Base-by-base conservation (phyloP, 1,140 invertebrate species). In the Aphelenchoides besseyi region DNA sequence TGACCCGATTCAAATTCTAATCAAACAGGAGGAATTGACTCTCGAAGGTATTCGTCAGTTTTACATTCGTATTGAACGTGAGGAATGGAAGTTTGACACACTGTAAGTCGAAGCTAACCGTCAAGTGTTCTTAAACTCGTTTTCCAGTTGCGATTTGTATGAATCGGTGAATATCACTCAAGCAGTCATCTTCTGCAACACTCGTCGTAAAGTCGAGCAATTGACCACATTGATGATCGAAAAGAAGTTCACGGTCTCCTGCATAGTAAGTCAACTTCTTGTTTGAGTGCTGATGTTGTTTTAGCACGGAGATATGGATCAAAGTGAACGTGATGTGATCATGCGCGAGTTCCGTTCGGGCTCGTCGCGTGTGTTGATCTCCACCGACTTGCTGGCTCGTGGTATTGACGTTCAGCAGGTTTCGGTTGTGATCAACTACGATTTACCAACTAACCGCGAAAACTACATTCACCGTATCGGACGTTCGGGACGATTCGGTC, bases 381-480 rank as follows among this genome's bases (percentile, higher is more conserved):
- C 95, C 62, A 98, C 95, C 78, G 95, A 98, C 88, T 87, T 98
- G 83, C 87, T 97, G 79, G 94, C 95, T 79, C 91, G 95, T 86
- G 95, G 95, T 87, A 98, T 98, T 87, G 95, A 98, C 87, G 95
- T 98, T 3, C 95, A 97, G 85, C 95, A 97, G 88, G 95, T 98
- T 0, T 97, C 94, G 1, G 89, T 97, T 79, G 95, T 98, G 84
- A 98, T 98, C 85, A 98, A 98, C 87, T 98, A 96, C 87, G 95
- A 98, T 89, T 89, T 98, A 86, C 95, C 95, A 69, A 94, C 92
- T 36, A 97, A 97, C 87, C 90, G 94, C 75, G 95, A 98, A 87
- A 97, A 96, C 86, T 98, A 98, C 86, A 97, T 98, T 88, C 95
- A 98, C 88, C 92, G 95, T 89, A 99, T 99, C 89, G 97, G 97